Evolutionary conservation across 1,140 invertebrate genomes (phyloP).

Genomic region (Pygmarrhopalites habei): DNA sequence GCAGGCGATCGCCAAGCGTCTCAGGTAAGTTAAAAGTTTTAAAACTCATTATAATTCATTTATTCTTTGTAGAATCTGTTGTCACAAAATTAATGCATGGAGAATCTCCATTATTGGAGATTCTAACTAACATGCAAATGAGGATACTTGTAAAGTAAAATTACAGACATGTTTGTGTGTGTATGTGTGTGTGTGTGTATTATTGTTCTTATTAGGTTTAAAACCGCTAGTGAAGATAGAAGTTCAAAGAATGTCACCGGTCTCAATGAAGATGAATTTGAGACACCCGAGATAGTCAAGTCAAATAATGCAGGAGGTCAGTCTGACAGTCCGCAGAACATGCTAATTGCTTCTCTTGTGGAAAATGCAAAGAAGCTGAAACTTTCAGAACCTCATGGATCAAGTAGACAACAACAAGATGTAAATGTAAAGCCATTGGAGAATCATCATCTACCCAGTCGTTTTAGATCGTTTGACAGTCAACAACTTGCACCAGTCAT

Average conservation of each 20-base stretch:
- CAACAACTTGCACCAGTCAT: background rate
- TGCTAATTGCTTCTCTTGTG: constrained; percentile 16
- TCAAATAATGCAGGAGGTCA: background rate
- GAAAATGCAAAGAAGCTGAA: constrained; percentile 24
- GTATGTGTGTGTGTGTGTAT: too few relatives aligned
- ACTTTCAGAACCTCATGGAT: constrained; percentile 5
- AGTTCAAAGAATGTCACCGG: background rate
- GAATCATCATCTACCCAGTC: too few relatives aligned
- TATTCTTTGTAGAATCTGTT: too few relatives aligned
- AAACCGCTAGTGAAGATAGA: background rate
- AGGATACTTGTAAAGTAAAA: too few relatives aligned
- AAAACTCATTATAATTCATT: too few relatives aligned
- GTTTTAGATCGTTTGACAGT: background rate
- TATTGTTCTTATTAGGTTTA: background rate
- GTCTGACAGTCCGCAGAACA: background rate
- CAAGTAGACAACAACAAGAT: background rate
- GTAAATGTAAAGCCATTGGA: too few relatives aligned
- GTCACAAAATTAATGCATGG: too few relatives aligned
- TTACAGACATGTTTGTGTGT: too few relatives aligned
- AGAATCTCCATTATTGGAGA: too few relatives aligned
- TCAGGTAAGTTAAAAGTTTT: constrained; percentile 3
- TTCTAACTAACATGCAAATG: too few relatives aligned
- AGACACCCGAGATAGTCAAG: background rate
- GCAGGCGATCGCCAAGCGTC: constrained; percentile 16
- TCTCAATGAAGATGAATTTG: constrained; percentile 2